Percentiles rank a stretch among this genome's conserved stretches.
These are phyloP conservation scores for Lathamus discolor DNA, from an alignment of 2,113 vertebrate species.

Conservation along the genomic window DNA sequence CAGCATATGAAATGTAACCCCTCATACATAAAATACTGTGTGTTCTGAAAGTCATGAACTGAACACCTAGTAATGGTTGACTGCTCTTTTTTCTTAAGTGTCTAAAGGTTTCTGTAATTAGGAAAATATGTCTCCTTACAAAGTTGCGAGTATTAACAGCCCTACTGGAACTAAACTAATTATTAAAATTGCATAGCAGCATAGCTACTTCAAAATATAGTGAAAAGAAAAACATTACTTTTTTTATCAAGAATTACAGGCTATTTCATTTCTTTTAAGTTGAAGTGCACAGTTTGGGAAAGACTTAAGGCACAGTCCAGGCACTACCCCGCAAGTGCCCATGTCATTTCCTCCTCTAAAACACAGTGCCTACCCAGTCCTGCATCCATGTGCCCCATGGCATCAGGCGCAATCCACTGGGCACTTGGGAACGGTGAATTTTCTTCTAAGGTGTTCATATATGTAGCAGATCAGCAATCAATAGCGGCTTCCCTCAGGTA, in stretches of 20 bases:
- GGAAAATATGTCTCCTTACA: neutral
- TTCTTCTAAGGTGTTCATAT: neutral
- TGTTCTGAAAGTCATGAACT: neutral
- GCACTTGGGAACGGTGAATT: neutral
- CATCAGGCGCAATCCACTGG: accelerated
- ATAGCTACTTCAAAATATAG: neutral
- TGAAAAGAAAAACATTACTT: neutral
- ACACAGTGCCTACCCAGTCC: accelerated
- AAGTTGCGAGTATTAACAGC: neutral
- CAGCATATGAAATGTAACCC: neutral
- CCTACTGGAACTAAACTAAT: neutral
- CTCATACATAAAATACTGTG: neutral
- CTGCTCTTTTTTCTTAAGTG: neutral
- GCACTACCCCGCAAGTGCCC: neutral
- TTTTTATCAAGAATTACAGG: neutral
- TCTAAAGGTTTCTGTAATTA: constrained; percentile 33
- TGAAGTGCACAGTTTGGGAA: neutral
- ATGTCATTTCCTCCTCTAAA: neutral
- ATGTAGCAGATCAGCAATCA: neutral
- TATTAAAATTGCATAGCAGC: neutral
- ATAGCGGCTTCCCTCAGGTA: neutral
- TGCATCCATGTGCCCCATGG: accelerated
- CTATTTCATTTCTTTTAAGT: neutral
- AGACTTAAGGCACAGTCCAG: neutral
- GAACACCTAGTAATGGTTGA: neutral